Evolutionary conservation across 2,797 vertebrate species (phyloP), one percentile per base, ranked within the genome.

Genomic region (Chaetophractus vellerosus): DNA sequence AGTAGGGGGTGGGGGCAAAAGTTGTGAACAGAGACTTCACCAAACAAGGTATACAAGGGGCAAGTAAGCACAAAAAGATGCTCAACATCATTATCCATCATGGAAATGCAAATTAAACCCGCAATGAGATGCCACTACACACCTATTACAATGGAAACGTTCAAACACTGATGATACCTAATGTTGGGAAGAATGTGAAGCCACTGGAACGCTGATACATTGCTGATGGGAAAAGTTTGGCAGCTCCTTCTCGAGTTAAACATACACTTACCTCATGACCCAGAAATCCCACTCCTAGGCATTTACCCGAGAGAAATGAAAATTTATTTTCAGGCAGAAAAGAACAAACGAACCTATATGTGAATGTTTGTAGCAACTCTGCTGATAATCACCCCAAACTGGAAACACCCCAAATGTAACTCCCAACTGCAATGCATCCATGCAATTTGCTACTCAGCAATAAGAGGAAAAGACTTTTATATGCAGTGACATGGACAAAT

Each of bases 51-150:
- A 55, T 2, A 1, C 26, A 5, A 15, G 26, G 2, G 12, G 31
- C 33, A 28, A 57, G 31, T 21, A 0, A 45, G 21, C 33, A 2
- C 1, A 50, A 36, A 21, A 14, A 81, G 0, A 23, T 9, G 0
- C 31, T n/a, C 26, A 7, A 10, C 2, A 0, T 5, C 26, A 1
- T 12, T 5, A 3, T 10, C 11, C 24, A 0, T 1, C 5, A 0
- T 0, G 45, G 50, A 79, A 50, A 55, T 5, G 26, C 31, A 41
- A 15, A 45, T 28, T 9, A 18, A 64, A 66, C 19, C 9, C 11
- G 0, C 66, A 1, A 0, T 0, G 74, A 61, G 41, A 16, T 4
- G 24, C 28, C 23, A 9, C 68, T 1, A 16, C 33, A 2, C 48
- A 11, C n/a, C 45, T 14, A 0, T 5, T 4, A 41, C 11, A 3